Conservation (phyloP, 1,140 invertebrate species). For the Drosophila melanica region DNA sequence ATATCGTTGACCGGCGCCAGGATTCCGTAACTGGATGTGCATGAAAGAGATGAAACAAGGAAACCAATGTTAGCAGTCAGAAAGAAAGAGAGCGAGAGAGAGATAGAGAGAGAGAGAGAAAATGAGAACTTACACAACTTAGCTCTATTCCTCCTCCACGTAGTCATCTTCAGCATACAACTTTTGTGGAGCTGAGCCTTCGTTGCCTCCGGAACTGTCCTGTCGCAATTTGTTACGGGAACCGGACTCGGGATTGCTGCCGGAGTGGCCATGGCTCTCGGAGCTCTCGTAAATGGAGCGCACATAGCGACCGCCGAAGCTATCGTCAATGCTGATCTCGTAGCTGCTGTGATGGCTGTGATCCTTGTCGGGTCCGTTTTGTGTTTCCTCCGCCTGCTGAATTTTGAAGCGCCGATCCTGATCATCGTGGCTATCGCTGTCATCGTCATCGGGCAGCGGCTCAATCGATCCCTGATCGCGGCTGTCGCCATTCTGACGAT, state of each 20-base stretch:
- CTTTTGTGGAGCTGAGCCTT: neutral
- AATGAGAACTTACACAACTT: slow-evolving; percentile 6
- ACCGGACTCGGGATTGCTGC: slow-evolving; percentile 35
- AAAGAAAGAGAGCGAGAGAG: neutral
- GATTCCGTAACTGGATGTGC: neutral
- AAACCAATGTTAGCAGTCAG: neutral
- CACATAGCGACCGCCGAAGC: slow-evolving; percentile 64
- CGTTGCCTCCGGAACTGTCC: neutral
- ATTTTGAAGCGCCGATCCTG: neutral
- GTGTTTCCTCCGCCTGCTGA: neutral
- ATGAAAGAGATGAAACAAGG: neutral
- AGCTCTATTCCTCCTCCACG: slow-evolving; percentile 43
- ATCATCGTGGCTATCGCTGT: slow-evolving; percentile 61
- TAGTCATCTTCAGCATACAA: slow-evolving; percentile 36
- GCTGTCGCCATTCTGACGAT: neutral
- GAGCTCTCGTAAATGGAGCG: slow-evolving; percentile 72
- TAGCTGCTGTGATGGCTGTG: slow-evolving; percentile 74
- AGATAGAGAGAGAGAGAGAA: neutral
- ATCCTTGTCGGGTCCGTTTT: neutral
- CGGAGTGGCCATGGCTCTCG: slow-evolving; percentile 62
- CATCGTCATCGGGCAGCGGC: slow-evolving; percentile 44
- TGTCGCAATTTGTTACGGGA: neutral
- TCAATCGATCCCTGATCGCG: neutral
- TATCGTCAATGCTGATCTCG: slow-evolving; percentile 75
- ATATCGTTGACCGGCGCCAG: neutral